A percentile compares a stretch with the other conserved stretches of the same genome.
These are phyloP conservation scores for Drosophila orena DNA, from an alignment of 1,140 invertebrate species.

Conservation along the genomic window DNA sequence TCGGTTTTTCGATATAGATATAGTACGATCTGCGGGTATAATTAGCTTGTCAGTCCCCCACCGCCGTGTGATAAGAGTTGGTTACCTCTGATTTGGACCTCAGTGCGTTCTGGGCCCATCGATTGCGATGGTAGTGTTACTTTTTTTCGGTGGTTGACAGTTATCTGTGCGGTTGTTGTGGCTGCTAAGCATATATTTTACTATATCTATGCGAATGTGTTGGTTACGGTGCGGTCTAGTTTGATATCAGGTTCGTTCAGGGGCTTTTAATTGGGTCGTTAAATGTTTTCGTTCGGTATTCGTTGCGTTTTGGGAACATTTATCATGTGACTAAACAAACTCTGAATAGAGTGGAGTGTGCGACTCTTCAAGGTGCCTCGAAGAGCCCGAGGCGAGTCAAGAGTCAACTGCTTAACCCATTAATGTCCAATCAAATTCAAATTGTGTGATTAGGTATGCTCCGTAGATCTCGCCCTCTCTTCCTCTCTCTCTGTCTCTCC, in stretches of 20 bases:
- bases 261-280: slow-evolving; percentile 81
- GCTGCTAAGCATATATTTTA: slow-evolving; percentile 68
- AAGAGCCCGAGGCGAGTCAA: slow-evolving; percentile 47
- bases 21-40: slow-evolving; percentile 53
- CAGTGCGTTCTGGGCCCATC: slow-evolving; percentile 32
- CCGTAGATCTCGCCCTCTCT: neutral
- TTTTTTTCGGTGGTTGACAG: slow-evolving; percentile 38
- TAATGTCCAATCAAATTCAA: slow-evolving; percentile 76
- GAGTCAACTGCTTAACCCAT: slow-evolving; percentile 76
- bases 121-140: slow-evolving; percentile 33
- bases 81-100: slow-evolving; percentile 71
- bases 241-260: slow-evolving; percentile 73
- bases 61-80: slow-evolving; percentile 59
- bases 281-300: slow-evolving; percentile 61
- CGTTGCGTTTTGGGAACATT: slow-evolving; percentile 28
- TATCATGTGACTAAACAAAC: slow-evolving; percentile 53
- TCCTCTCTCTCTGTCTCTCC: neutral
- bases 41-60: slow-evolving; percentile 53
- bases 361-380: slow-evolving; percentile 60
- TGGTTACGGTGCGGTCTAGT: slow-evolving; percentile 27
- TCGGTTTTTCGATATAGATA: slow-evolving; percentile 30
- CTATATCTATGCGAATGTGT: slow-evolving; percentile 67
- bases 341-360: slow-evolving; percentile 38
- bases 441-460: slow-evolving; percentile 73
- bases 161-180: slow-evolving; percentile 51